Percentiles rank a stretch among this genome's conserved stretches.
These are phyloP conservation scores for Chiridota heheva DNA, from an alignment of 35 echinoderm and acorn worm genomes.

Conservation along the genomic window DNA sequence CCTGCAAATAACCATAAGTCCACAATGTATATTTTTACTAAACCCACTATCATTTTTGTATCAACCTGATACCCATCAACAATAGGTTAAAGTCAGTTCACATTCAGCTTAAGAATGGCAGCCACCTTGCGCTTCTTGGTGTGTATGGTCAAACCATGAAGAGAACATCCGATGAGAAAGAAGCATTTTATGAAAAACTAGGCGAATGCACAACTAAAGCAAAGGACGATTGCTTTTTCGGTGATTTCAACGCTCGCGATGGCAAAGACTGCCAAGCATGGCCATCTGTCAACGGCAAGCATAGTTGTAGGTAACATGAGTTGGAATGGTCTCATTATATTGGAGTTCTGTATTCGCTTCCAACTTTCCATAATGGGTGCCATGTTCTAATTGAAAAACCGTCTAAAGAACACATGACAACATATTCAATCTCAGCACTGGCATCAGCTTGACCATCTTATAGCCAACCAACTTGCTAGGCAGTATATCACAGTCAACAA, in stretches of 20 bases:
- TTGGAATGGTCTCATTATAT: background rate
- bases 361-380: background rate
- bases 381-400: background rate
- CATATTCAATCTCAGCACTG: conserved; percentile 3
- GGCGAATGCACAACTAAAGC: background rate
- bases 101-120: background rate
- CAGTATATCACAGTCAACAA: background rate
- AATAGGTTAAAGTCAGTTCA: background rate
- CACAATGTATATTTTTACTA: too few species aligned
- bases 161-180: background rate
- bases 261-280: background rate
- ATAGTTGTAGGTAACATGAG: conserved; percentile 7
- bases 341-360: background rate
- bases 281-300: background rate
- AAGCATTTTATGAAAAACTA: conserved; percentile 15
- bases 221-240: background rate
- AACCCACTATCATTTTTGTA: too few species aligned
- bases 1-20: too few species aligned
- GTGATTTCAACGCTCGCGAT: background rate
- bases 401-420: conserved; percentile 10
- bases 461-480: background rate
- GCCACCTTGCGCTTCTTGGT: background rate
- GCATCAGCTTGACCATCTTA: conserved; percentile 6
- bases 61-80: background rate
- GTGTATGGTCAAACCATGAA: conserved; percentile 3